Evolutionary conservation across 1,140 invertebrate species (phyloP).

Genomic region (Augochlora pura): DNA sequence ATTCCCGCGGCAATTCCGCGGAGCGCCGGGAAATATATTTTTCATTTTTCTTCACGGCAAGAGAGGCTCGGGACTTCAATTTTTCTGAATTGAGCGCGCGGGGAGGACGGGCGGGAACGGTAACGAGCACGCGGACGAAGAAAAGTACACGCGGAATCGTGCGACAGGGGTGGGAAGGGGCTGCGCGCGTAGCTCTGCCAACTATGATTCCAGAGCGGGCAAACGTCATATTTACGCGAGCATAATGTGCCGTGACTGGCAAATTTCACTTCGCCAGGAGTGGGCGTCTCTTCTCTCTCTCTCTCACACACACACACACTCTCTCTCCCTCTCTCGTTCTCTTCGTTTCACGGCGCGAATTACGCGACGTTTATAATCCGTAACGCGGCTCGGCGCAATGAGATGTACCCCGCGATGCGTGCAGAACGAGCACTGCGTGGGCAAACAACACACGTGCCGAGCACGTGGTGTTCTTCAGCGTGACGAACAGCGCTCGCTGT

Average conservation of each 20-base stretch:
- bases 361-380: slow-evolving; percentile 50
- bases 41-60: background rate
- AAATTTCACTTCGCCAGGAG: slow-evolving; percentile 25
- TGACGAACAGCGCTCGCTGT: slow-evolving; percentile 9
- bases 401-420: slow-evolving; percentile 13
- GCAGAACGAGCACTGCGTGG: slow-evolving; percentile 5
- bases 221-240: slow-evolving; percentile 12
- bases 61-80: background rate
- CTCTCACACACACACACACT: background rate
- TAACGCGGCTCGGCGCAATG: slow-evolving; percentile 20
- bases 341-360: slow-evolving; percentile 19
- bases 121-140: background rate
- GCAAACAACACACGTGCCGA: slow-evolving; percentile 20
- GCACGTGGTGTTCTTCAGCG: slow-evolving; percentile 16
- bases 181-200: background rate
- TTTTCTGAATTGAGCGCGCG: background rate
- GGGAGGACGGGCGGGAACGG: too few species aligned
- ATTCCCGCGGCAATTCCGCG: background rate
- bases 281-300: background rate
- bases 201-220: background rate
- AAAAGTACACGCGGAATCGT: background rate
- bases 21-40: background rate
- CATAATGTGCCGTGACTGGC: slow-evolving; percentile 41
- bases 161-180: background rate
- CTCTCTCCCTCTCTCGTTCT: background rate